Percentiles rank a stretch among this genome's conserved stretches.
Conservation (phyloP, 2,888 invertebrate genomes). For the Electrophaes corylata region DNA sequence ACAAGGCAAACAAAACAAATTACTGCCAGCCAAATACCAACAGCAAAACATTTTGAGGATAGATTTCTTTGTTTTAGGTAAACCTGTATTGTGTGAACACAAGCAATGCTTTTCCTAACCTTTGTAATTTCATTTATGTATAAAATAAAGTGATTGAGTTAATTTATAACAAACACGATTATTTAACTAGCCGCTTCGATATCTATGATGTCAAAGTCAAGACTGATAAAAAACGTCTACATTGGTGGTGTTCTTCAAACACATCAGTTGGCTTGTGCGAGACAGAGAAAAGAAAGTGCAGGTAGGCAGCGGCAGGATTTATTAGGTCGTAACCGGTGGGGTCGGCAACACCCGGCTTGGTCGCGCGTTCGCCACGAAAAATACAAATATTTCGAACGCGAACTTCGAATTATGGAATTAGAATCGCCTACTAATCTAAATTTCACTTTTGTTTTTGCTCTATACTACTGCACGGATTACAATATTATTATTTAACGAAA, state of each 20-base stretch:
- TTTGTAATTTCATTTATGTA: too few relatives aligned
- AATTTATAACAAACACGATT: slow-evolving; percentile 22
- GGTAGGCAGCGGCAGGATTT: slow-evolving; percentile 77
- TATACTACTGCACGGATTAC: neutral
- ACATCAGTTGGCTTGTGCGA: slow-evolving; percentile 62
- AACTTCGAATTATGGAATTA: slow-evolving; percentile 20
- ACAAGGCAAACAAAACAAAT: neutral
- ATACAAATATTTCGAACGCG: slow-evolving; percentile 19
- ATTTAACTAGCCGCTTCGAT: slow-evolving; percentile 30
- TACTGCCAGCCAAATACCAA: too few relatives aligned
- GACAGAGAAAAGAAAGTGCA: slow-evolving; percentile 82
- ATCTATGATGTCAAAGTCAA: slow-evolving; percentile 48
- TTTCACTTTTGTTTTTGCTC: neutral
- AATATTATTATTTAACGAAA: neutral
- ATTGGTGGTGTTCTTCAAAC: slow-evolving; percentile 58
- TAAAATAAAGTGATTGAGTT: neutral
- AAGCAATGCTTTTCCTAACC: too few relatives aligned
- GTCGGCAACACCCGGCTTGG: slow-evolving; percentile 67
- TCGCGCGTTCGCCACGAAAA: slow-evolving; percentile 52
- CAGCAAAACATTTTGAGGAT: neutral
- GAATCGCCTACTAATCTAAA: slow-evolving; percentile 3
- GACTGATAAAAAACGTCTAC: slow-evolving; percentile 56
- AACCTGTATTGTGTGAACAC: too few relatives aligned
- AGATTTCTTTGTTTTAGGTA: too few relatives aligned
- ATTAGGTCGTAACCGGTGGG: slow-evolving; percentile 81